Conservation (phyloP, 1,140 invertebrate genomes). For the Globodera ellingtonae region DNA sequence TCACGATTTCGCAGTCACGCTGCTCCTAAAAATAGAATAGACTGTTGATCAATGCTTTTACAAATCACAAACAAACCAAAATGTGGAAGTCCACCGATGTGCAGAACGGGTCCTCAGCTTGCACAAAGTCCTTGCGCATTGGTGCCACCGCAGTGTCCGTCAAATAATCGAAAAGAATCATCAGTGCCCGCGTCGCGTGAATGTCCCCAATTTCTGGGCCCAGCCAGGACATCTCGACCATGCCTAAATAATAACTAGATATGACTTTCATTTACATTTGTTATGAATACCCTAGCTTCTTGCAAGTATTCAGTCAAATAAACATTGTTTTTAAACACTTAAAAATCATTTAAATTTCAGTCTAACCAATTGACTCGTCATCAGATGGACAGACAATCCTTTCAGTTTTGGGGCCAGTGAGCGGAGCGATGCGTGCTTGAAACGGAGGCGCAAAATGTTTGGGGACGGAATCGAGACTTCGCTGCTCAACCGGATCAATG, state of each 20-base stretch:
- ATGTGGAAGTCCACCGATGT: slow-evolving; percentile 72
- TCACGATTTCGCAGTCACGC: slow-evolving; percentile 69
- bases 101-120: slow-evolving; percentile 79
- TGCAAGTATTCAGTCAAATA: background rate
- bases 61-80: background rate
- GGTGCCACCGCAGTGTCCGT: slow-evolving; percentile 82
- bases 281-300: too few relatives aligned
- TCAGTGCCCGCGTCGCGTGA: slow-evolving; percentile 25
- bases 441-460: slow-evolving; percentile 53
- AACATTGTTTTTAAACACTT: background rate
- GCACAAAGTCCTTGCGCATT: slow-evolving; percentile 80
- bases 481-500: slow-evolving; percentile 70
- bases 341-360: too few relatives aligned
- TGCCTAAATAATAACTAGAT: slow-evolving; percentile 69
- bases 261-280: too few relatives aligned
- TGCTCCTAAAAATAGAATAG: background rate
- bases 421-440: slow-evolving; percentile 72
- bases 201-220: slow-evolving; percentile 72
- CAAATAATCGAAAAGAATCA: slow-evolving; percentile 69
- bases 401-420: slow-evolving; percentile 67
- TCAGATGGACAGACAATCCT: slow-evolving; percentile 77
- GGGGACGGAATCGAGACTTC: slow-evolving; percentile 73
- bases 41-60: background rate
- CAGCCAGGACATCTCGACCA: slow-evolving; percentile 79
- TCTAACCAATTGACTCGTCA: slow-evolving; percentile 73